These are phyloP conservation scores for Bufo gargarizans DNA, from an alignment of 2,113 vertebrate species.

Conservation along the genomic window DNA sequence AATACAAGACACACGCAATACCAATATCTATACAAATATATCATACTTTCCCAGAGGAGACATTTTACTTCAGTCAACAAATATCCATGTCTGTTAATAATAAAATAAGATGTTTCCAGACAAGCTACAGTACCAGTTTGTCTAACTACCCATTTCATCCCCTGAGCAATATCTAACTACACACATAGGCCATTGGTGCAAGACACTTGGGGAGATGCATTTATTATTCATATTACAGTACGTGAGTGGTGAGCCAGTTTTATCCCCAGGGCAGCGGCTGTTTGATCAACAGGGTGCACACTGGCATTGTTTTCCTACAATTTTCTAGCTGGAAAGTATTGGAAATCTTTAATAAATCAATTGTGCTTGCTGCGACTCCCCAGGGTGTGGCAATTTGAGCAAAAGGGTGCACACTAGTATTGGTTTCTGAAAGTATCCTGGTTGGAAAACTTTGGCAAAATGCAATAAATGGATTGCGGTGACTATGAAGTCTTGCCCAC, in stretches of 20 bases:
- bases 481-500: too few species aligned
- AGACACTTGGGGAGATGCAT: not conserved
- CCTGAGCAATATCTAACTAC: not conserved
- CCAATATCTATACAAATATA: slow-evolving; percentile 7
- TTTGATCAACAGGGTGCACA: not conserved
- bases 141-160: not conserved
- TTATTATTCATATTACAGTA: not conserved
- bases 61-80: not conserved
- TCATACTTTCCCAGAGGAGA: not conserved
- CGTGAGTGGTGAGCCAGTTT: not conserved
- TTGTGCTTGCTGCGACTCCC: not conserved
- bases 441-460: not conserved
- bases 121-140: not conserved
- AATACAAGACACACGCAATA: not conserved
- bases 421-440: not conserved
- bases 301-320: not conserved
- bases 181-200: not conserved
- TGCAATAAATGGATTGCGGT: not conserved
- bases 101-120: not conserved
- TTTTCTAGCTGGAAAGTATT: not conserved
- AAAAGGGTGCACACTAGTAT: not conserved
- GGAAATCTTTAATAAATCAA: not conserved
- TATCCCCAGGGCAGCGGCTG: not conserved
- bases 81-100: slow-evolving; percentile 1
- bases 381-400: not conserved